A percentile compares a stretch with the other conserved stretches of the same genome.
Conservation (phyloP, 1,140 invertebrate genomes). For the Nomia melanderi region DNA sequence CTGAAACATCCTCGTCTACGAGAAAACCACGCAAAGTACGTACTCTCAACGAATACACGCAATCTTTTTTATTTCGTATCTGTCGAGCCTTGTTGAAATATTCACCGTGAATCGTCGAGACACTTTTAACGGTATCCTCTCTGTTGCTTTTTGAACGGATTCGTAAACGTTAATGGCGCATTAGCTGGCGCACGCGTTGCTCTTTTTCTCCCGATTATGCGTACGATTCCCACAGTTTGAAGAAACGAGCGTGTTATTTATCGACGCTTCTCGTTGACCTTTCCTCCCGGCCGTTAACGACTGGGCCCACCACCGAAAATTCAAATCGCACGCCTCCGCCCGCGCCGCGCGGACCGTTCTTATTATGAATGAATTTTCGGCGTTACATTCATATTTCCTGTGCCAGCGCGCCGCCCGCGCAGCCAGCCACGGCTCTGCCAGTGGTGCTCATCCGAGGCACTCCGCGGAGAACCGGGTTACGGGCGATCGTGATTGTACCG, state of each 20-base stretch:
- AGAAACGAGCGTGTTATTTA: conserved; percentile 39
- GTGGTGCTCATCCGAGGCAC: conserved; percentile 54
- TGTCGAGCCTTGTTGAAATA: background rate
- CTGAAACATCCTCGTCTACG: no score
- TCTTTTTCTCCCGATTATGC: background rate
- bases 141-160: background rate
- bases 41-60: background rate
- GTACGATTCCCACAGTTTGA: conserved; percentile 32
- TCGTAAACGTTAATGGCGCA: no score
- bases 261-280: conserved; percentile 22
- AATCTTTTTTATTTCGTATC: no score
- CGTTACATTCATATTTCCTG: conserved; percentile 67
- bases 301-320: conserved; percentile 7
- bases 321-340: conserved; percentile 17
- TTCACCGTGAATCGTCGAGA: no score
- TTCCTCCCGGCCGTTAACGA: background rate
- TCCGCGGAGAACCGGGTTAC: background rate
- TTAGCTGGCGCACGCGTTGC: background rate
- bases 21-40: background rate
- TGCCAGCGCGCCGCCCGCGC: conserved; percentile 38
- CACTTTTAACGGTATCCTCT: no score
- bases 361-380: conserved; percentile 75
- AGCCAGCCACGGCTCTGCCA: conserved; percentile 27
- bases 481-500: background rate
- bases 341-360: background rate